These are phyloP conservation scores for Channa maculata DNA, from an alignment of 2,113 vertebrate genomes.

Conservation along the genomic window DNA sequence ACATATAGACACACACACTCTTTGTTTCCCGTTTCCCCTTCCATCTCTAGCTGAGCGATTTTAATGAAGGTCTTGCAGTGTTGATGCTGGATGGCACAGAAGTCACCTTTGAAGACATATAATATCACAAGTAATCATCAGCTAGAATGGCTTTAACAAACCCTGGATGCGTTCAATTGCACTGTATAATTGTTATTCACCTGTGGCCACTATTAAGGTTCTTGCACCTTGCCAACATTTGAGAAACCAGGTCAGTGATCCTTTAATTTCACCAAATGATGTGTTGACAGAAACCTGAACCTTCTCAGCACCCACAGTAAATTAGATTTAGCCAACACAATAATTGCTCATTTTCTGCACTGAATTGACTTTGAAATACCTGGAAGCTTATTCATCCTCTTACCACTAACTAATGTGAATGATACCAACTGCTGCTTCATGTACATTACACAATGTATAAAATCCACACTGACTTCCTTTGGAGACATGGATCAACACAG, in stretches of 20 bases:
- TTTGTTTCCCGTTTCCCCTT: not conserved
- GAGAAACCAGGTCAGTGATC: constrained; percentile 77
- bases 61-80: constrained; percentile 26
- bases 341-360: constrained; percentile 72
- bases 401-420: constrained; percentile 26
- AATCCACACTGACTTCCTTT: not conserved
- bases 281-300: constrained; percentile 83
- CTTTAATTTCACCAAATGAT: constrained; percentile 75
- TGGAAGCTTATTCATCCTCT: constrained; percentile 47
- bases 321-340: constrained; percentile 62
- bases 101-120: constrained; percentile 40
- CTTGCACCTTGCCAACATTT: constrained; percentile 40
- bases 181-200: constrained; percentile 38
- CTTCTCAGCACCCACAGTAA: constrained; percentile 54
- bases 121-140: constrained; percentile 46
- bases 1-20: constrained; percentile 9
- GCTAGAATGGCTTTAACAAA: constrained; percentile 26
- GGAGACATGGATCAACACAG: not conserved
- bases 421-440: constrained; percentile 34
- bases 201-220: constrained; percentile 24
- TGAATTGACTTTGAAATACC: constrained; percentile 64
- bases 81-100: constrained; percentile 38
- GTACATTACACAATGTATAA: not conserved
- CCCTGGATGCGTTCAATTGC: constrained; percentile 46
- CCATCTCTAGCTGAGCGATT: constrained; percentile 31